phyloP scores from a whole-genome alignment of 2,113 vertebrate species.

The Edolisoma coerulescens region DNA sequence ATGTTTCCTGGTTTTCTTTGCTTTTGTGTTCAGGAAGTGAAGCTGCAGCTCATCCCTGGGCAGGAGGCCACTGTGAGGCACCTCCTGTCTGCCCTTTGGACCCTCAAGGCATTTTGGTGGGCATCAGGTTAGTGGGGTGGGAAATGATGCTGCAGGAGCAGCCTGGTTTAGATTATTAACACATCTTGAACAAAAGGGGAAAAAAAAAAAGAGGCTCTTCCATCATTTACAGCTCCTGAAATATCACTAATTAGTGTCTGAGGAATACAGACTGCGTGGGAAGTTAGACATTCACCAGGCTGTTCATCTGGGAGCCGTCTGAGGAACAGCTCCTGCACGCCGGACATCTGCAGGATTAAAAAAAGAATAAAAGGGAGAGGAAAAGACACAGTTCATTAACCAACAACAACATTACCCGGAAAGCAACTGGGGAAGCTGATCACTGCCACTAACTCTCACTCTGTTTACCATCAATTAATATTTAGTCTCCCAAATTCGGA shows the following conservation, averaged over 20 bases:
- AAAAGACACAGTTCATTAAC: conserved; percentile 35
- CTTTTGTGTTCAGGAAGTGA: accelerated
- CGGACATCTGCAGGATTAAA: conserved; percentile 21
- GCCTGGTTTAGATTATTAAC: background rate
- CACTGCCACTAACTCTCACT: conserved; percentile 16
- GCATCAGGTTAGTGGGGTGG: background rate
- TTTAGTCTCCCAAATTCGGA: background rate
- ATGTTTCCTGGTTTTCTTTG: background rate
- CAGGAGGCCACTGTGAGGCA: background rate
- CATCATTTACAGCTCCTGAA: conserved; percentile 20
- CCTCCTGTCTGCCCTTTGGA: background rate
- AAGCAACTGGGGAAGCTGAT: conserved; percentile 45
- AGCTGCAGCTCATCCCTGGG: background rate
- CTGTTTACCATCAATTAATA: conserved; percentile 49
- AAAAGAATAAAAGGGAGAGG: background rate
- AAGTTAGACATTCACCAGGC: conserved; percentile 34
- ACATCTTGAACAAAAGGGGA: background rate
- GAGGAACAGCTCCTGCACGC: background rate
- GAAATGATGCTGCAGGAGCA: background rate
- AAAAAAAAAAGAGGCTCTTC: background rate
- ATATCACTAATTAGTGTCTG: conserved; percentile 54
- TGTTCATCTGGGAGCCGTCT: conserved; percentile 30
- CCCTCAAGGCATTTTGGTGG: background rate
- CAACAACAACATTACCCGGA: background rate
- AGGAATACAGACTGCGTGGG: conserved; percentile 54